Evolutionary conservation across 2,113 vertebrate genomes (phyloP).

Genomic region (Rhipidura dahli): DNA sequence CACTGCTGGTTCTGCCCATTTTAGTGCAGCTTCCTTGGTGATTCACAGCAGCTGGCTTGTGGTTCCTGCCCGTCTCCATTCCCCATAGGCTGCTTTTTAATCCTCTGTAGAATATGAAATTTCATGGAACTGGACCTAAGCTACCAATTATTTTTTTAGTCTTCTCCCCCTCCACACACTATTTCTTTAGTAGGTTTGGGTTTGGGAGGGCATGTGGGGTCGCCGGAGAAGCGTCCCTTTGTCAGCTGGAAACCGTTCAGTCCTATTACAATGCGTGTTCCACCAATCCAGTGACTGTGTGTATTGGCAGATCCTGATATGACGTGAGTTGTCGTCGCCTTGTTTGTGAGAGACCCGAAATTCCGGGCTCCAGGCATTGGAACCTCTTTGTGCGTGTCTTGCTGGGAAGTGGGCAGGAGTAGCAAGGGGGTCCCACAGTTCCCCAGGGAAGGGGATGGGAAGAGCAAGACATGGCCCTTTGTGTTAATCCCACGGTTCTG

Average conservation of each 20-base stretch:
- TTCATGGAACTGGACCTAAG: conserved; percentile 64
- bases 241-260: conserved; percentile 41
- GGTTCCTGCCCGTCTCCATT: conserved; percentile 55
- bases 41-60: conserved; percentile 65
- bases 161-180: conserved; percentile 5
- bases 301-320: conserved; percentile 57
- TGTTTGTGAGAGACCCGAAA: conserved; percentile 63
- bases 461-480: conserved; percentile 4
- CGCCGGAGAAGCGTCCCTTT: not conserved
- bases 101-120: conserved; percentile 61
- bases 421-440: not conserved
- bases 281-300: conserved; percentile 66
- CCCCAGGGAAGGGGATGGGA: not conserved
- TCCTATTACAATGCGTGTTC: conserved; percentile 48
- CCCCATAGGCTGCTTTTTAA: conserved; percentile 55
- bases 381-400: conserved; percentile 24
- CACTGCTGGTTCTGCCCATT: conserved; percentile 68
- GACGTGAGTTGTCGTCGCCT: conserved; percentile 48
- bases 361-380: conserved; percentile 11
- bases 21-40: conserved; percentile 67
- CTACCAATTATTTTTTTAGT: conserved; percentile 68
- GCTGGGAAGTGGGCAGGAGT: not conserved
- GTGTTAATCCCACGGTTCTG: not conserved
- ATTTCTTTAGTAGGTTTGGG: conserved; percentile 43
- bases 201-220: conserved; percentile 40